Evolutionary conservation across 2,888 invertebrate genomes (phyloP), one percentile per base, ranked within the genome.

Genomic region (Charanyca ferruginea): DNA sequence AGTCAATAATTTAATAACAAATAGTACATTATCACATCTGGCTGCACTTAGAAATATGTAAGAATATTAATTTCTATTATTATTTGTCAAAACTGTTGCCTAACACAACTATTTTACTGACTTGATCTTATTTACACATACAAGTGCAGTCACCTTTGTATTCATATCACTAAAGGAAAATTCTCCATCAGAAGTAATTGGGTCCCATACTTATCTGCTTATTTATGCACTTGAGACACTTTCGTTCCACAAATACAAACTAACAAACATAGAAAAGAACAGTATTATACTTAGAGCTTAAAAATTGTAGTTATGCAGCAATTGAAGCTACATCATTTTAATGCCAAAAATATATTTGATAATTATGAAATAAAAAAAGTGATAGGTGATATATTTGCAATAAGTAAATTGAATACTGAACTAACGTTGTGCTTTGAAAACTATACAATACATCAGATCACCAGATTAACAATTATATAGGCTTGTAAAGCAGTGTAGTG

Each of bases 401-500:
- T 28, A 65, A 32, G 22, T 51, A 25, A 58, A 59, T 74, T 48
- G 25, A 75, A 67, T 79, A 75, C 68, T 79, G 74, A 44, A 44
- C 47, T 57, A 66, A 54, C 54, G 28, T 66, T 67, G 66, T 57
- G 72, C 58, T 72, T 64, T 61, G 49, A 55, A 45, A 77, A 61
- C 60, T 64, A 66, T 54, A 59, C 54, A 18, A 42, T 63, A 47
- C 51, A 38, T 58, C 51, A 76, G 57, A 69, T 76, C 69, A 60
- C 69, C 44, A 45, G 22, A 35, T 53, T 57, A 18, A 25, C 62
- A 28, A 54, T 96, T 97, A 98, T 85, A 99, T 99, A 57, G 99
- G 99, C 93, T 99, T 99, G 95, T 99, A 99, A 16, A 99, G 96
- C 67, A 99, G 96, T 23, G 99, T 99, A 22, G 99, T 99, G 44